A percentile compares a stretch with the other conserved stretches of the same genome.
phyloP scores from a whole-genome alignment of 2,888 invertebrate species.

The Lasioglossum calceatum region DNA sequence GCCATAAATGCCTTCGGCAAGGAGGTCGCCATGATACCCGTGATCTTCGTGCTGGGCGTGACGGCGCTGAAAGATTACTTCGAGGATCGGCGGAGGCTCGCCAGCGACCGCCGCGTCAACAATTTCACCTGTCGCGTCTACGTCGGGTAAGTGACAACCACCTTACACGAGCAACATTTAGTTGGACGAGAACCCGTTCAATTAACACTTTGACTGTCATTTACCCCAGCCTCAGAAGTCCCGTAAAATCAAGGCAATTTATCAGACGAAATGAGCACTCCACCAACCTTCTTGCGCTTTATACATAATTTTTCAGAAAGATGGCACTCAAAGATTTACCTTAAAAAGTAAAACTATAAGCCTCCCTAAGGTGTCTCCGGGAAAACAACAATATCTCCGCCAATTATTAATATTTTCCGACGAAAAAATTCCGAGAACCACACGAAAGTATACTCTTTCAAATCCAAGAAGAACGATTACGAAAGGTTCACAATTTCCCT shows the following conservation, averaged over 20 bases:
- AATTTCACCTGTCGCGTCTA: conserved; percentile 96
- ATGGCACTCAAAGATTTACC: not conserved
- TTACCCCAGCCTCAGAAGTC: not conserved
- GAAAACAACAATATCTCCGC: not conserved
- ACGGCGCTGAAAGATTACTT: conserved; percentile 98
- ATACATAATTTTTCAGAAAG: not conserved
- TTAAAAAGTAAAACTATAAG: too few species aligned
- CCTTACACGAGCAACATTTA: not conserved
- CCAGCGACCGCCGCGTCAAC: conserved; percentile 97
- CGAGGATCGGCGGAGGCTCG: conserved; percentile 95
- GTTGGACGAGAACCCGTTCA: not conserved
- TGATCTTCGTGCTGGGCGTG: conserved; percentile 96
- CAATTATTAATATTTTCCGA: not conserved
- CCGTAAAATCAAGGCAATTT: not conserved
- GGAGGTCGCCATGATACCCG: conserved; percentile 97
- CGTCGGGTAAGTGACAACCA: conserved; percentile 89
- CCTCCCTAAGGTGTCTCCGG: not conserved
- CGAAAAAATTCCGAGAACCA: not conserved
- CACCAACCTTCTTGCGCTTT: not conserved
- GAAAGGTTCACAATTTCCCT: not conserved
- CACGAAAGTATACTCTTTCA: not conserved
- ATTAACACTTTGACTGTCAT: not conserved
- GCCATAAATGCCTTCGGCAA: conserved; percentile 97
- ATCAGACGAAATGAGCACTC: not conserved
- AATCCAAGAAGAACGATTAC: not conserved